Conservation (phyloP, 2,797 vertebrate genomes). For the Coluber constrictor region DNA sequence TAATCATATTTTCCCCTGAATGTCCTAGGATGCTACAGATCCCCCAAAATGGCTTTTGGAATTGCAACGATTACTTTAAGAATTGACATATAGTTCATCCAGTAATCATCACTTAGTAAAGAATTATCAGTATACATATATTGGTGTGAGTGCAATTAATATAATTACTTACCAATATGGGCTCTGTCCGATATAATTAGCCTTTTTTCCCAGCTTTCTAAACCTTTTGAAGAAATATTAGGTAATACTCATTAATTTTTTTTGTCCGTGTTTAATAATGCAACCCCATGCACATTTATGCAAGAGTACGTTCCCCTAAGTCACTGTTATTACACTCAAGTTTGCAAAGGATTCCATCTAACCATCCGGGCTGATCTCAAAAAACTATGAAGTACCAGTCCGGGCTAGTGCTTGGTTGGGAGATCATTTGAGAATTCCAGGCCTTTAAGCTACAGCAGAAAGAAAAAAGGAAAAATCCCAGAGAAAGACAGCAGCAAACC, state of each 20-base stretch:
- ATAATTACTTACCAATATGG: slow-evolving; percentile 86
- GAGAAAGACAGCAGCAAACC: not conserved
- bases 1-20: not conserved
- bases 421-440: not conserved
- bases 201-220: slow-evolving; percentile 93
- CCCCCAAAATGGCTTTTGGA: not conserved
- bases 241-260: slow-evolving; percentile 12
- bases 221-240: slow-evolving; percentile 72
- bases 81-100: not conserved
- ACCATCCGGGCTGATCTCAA: not conserved
- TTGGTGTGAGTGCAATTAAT: slow-evolving; percentile 4
- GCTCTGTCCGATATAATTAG: slow-evolving; percentile 97
- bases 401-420: not conserved
- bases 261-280: not conserved
- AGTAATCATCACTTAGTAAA: not conserved
- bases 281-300: not conserved
- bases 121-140: not conserved
- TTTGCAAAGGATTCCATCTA: not conserved
- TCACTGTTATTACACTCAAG: not conserved
- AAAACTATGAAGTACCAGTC: not conserved
- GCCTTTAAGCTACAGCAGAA: not conserved
- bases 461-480: not conserved
- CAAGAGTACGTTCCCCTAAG: not conserved
- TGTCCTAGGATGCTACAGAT: not conserved
- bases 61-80: not conserved